Percentiles rank a stretch among this genome's conserved stretches.
Conservation (phyloP, 2,888 invertebrate species). For the Thereva unica region DNA sequence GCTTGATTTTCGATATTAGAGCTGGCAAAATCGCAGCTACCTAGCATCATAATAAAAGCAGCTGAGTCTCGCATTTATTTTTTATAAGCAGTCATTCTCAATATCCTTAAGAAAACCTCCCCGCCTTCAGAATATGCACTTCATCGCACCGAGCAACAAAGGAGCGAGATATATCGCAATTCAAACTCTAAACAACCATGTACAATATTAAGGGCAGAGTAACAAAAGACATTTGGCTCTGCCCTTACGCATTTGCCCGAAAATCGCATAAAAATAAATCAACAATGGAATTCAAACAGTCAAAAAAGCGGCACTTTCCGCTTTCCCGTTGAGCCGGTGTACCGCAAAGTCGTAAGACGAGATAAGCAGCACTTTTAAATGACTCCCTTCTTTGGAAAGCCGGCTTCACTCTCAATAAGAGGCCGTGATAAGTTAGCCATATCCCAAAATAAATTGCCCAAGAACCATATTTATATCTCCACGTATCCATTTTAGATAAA, state of each 20-base stretch:
- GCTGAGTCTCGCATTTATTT: too few species aligned
- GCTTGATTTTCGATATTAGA: too few species aligned
- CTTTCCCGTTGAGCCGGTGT: conserved; percentile 19
- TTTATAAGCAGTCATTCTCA: too few species aligned
- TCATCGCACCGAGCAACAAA: too few species aligned
- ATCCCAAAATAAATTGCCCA: conserved; percentile 42
- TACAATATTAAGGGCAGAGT: too few species aligned
- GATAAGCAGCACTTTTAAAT: conserved; percentile 38
- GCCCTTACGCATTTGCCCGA: conserved; percentile 6
- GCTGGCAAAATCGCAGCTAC: too few species aligned
- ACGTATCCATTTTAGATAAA: conserved; percentile 41
- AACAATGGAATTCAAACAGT: conserved; percentile 35
- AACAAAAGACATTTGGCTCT: too few species aligned
- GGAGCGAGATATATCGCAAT: too few species aligned
- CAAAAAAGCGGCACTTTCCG: conserved; percentile 14
- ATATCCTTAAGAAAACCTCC: too few species aligned
- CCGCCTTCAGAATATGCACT: too few species aligned
- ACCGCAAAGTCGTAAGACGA: conserved; percentile 27
- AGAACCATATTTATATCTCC: conserved; percentile 42
- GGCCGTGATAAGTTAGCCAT: conserved; percentile 41
- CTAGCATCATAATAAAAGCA: too few species aligned
- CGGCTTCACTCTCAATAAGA: conserved; percentile 38
- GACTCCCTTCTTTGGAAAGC: conserved; percentile 38
- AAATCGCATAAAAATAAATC: conserved; percentile 41
- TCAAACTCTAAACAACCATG: too few species aligned